Evolutionary conservation across 1,140 invertebrate genomes (phyloP), one percentile per base, ranked within the genome.

Genomic region (Drosophila ercepeae): DNA sequence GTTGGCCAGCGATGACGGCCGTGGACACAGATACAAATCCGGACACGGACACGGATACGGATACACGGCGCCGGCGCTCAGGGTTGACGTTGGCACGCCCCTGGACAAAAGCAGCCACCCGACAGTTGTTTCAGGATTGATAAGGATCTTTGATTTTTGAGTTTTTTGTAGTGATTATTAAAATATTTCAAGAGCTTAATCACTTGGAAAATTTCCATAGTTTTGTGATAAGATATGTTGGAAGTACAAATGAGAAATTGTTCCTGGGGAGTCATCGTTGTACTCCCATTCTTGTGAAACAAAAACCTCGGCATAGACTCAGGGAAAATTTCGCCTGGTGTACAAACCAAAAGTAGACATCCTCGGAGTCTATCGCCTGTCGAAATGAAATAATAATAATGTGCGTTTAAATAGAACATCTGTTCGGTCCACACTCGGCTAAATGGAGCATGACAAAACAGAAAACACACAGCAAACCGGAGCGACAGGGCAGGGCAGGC

Each of bases 401-500:
- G 78, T 81, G 86, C 89, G 89, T 89, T 91, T 90, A 90, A 90
- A 91, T 83, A 76, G 83, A 91, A 91, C 89, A 91, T 91, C 89
- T 90, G 89, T 90, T 91, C 89, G 75, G 82, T 86, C 76, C 82
- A 81, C 89, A 91, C 89, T 88, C 82, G 83, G 82, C 63, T 91
- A 91, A 91, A 91, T 91, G 89, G 89, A 91, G 89, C 89, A 91
- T 91, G 86, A 91, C 89, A 89, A 90, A 89, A 90, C 83, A 90
- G 68, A 90, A 90, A 89, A 89, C 82, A 89, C 79, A 84, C 89
- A 90, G 52, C 11, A 16, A 14, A 5, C 39, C 27, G 34, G 42
- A 18, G 41, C 21, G 21, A 21, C 21, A n/a, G n/a, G n/a, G n/a
- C 45, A 45, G 39, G 41, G 25, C 25, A 53, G 29, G 44, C 11